phyloP scores from a whole-genome alignment of 2,888 invertebrate species.

The Didymodactylos carnosus region DNA sequence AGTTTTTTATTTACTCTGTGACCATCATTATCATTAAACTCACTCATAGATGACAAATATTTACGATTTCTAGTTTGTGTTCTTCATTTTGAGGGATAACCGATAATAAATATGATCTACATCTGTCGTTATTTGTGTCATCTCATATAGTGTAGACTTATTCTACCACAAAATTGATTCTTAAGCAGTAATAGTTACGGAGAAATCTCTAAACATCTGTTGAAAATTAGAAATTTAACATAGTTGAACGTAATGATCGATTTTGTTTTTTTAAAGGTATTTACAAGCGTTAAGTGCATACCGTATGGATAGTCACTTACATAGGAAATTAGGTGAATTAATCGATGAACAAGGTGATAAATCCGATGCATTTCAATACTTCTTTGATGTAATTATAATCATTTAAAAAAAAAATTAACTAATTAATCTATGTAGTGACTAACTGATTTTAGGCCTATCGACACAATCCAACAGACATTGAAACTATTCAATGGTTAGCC shows the following conservation, averaged over 20 bases:
- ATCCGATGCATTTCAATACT: constrained; percentile 64
- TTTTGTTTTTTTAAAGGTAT: constrained; percentile 25
- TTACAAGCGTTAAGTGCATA: constrained; percentile 9
- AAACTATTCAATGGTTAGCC: constrained; percentile 67
- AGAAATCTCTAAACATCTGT: no score
- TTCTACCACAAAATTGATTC: no score
- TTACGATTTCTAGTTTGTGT: no score
- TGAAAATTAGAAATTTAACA: neutral
- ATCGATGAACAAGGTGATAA: constrained; percentile 74
- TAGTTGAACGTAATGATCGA: neutral
- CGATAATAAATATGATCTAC: no score
- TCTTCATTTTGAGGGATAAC: no score
- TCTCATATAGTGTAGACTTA: no score
- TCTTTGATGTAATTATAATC: constrained; percentile 47
- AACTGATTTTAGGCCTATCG: constrained; percentile 30
- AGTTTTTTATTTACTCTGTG: no score
- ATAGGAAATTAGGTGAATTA: constrained; percentile 68
- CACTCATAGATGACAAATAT: no score
- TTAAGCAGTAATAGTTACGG: no score
- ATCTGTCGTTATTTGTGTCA: no score
- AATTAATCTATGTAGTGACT: constrained; percentile 47
- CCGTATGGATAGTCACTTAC: constrained; percentile 68
- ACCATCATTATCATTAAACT: no score
- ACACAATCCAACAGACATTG: constrained; percentile 38
- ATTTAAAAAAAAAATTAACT: constrained; percentile 39